Evolutionary conservation across 2,113 vertebrate species (phyloP).

Genomic region (Bos indicus): DNA sequence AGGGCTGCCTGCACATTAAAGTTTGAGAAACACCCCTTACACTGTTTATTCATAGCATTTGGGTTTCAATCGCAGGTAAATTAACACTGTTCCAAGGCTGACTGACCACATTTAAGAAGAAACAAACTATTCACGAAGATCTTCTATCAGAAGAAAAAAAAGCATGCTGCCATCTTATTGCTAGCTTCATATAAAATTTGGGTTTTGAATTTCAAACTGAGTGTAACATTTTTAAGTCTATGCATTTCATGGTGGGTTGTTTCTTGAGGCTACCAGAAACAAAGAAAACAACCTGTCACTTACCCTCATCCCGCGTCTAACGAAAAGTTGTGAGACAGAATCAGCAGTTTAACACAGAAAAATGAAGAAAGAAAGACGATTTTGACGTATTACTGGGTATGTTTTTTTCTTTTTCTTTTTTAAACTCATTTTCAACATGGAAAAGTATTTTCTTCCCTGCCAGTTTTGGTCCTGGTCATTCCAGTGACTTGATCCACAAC

Average conservation of each 20-base stretch:
- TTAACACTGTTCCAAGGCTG: not conserved
- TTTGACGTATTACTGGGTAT: not conserved
- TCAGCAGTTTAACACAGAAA: not conserved
- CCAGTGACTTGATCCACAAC: not conserved
- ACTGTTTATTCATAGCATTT: not conserved
- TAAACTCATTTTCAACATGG: not conserved
- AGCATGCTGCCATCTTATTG: conserved; percentile 1
- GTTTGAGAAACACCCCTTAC: not conserved
- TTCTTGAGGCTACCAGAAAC: conserved; percentile 51
- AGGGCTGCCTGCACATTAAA: not conserved
- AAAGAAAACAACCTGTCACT: conserved; percentile 62
- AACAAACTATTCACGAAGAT: conserved; percentile 50
- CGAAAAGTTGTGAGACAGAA: conserved; percentile 42
- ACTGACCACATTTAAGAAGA: conserved; percentile 21
- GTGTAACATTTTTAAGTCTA: conserved; percentile 55
- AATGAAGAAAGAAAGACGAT: not conserved
- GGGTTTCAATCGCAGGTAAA: not conserved
- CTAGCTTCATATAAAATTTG: conserved; percentile 30
- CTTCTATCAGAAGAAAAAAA: conserved; percentile 37
- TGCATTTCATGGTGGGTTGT: conserved; percentile 18
- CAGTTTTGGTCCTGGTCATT: conserved; percentile 6
- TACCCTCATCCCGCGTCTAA: conserved; percentile 64
- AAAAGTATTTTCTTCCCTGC: not conserved
- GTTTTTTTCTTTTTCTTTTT: not conserved
- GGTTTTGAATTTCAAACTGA: conserved; percentile 67